Percentiles rank a stretch among this genome's conserved stretches.
Conservation (phyloP, 2,888 invertebrate genomes). For the Plagodis pulveraria region DNA sequence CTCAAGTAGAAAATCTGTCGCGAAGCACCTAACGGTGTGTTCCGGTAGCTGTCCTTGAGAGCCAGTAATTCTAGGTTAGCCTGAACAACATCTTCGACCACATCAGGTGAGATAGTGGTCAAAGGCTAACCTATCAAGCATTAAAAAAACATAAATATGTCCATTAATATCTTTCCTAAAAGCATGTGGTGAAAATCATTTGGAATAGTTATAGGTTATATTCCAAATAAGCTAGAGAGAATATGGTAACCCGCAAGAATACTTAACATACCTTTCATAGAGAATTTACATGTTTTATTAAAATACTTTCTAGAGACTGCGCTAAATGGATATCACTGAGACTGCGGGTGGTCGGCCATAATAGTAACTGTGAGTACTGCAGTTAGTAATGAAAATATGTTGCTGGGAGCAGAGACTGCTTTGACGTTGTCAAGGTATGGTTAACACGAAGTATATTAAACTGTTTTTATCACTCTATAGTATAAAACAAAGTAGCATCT, state of each 20-base stretch:
- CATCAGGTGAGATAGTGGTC: no score
- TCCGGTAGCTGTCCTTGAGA: no score
- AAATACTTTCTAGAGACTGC: slow-evolving; percentile 33
- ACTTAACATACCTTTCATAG: slow-evolving; percentile 28
- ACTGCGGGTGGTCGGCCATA: slow-evolving; percentile 35
- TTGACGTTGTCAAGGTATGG: slow-evolving; percentile 16
- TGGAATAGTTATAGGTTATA: slow-evolving; percentile 6
- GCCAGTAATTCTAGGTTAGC: no score
- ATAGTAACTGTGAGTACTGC: slow-evolving; percentile 20
- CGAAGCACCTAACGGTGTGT: no score
- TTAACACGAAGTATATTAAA: not conserved
- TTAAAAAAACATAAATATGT: no score
- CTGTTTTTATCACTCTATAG: no score
- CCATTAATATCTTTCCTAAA: no score
- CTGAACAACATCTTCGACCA: no score
- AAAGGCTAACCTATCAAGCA: no score
- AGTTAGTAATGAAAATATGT: slow-evolving; percentile 26
- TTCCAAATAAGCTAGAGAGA: slow-evolving; percentile 9
- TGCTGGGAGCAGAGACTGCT: slow-evolving; percentile 25
- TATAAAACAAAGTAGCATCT: no score
- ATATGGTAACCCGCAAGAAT: slow-evolving; percentile 22
- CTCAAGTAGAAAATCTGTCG: no score
- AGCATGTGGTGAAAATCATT: slow-evolving; percentile 1
- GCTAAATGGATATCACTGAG: slow-evolving; percentile 19
- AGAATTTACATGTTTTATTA: slow-evolving; percentile 36